Percentiles rank a stretch among this genome's conserved stretches.
These are phyloP conservation scores for Clangula hyemalis DNA, from an alignment of 2,797 vertebrate species.

Conservation along the genomic window DNA sequence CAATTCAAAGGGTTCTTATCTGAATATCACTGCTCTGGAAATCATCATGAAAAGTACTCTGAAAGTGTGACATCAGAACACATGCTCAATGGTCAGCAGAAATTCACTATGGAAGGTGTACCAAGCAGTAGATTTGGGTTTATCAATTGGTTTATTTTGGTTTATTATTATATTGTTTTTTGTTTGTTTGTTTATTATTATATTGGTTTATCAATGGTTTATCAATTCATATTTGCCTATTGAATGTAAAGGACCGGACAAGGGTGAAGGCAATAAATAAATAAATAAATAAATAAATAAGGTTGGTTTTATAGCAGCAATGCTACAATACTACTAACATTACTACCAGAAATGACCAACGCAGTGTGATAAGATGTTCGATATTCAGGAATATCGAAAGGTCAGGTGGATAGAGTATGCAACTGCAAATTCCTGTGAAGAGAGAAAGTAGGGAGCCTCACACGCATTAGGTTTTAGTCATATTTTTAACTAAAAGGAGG, in stretches of 20 bases:
- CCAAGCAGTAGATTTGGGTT: not conserved
- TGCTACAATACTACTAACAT: not conserved
- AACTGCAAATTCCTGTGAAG: not conserved
- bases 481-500: not conserved
- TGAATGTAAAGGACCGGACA: not conserved
- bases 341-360: not conserved
- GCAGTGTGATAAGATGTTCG: not conserved
- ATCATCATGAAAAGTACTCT: not conserved
- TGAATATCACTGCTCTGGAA: not conserved
- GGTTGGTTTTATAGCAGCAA: not conserved
- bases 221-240: not conserved
- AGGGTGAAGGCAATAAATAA: not conserved
- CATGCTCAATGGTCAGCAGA: not conserved
- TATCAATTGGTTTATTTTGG: no score
- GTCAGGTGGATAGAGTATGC: not conserved
- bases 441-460: not conserved
- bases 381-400: not conserved
- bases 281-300: not conserved
- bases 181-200: no score
- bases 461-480: not conserved
- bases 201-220: not conserved
- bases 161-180: no score
- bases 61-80: not conserved
- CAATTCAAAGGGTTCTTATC: not conserved
- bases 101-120: not conserved